phyloP scores from a whole-genome alignment of 2,888 invertebrate genomes.

The Torymus aiolomorphi region DNA sequence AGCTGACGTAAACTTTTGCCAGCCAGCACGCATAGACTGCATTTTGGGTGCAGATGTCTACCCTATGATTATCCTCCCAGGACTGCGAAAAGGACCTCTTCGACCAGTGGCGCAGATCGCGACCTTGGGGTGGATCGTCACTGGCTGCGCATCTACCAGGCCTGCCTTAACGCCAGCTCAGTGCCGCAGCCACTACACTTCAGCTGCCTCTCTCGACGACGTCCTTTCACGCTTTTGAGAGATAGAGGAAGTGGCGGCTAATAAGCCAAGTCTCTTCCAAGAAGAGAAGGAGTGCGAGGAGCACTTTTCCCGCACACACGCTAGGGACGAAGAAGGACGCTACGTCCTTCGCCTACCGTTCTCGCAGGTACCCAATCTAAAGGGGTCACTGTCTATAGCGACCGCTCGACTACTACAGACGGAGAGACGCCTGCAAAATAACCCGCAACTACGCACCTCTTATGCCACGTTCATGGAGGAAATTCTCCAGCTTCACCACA shows the following conservation, averaged over 20 bases:
- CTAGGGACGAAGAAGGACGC: neutral
- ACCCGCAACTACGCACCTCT: too few relatives aligned
- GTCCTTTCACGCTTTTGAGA: too few relatives aligned
- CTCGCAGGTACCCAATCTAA: neutral
- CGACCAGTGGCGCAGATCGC: neutral
- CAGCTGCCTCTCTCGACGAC: too few relatives aligned
- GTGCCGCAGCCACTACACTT: too few relatives aligned
- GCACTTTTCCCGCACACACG: neutral
- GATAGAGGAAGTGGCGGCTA: too few relatives aligned
- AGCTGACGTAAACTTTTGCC: neutral
- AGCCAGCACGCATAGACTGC: neutral
- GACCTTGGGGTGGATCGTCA: neutral
- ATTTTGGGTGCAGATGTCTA: neutral
- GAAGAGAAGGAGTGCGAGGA: neutral
- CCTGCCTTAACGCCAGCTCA: too few relatives aligned
- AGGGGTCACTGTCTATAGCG: neutral
- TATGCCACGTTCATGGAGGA: too few relatives aligned
- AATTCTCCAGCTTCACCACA: too few relatives aligned
- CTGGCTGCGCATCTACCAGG: too few relatives aligned
- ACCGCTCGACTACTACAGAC: too few relatives aligned
- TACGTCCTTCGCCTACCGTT: neutral
- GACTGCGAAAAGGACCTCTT: neutral
- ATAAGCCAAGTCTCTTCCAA: too few relatives aligned
- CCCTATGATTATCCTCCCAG: neutral
- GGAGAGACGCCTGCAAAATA: too few relatives aligned